phyloP scores from a whole-genome alignment of 2,113 vertebrate genomes.

The Megalops atlanticus region DNA sequence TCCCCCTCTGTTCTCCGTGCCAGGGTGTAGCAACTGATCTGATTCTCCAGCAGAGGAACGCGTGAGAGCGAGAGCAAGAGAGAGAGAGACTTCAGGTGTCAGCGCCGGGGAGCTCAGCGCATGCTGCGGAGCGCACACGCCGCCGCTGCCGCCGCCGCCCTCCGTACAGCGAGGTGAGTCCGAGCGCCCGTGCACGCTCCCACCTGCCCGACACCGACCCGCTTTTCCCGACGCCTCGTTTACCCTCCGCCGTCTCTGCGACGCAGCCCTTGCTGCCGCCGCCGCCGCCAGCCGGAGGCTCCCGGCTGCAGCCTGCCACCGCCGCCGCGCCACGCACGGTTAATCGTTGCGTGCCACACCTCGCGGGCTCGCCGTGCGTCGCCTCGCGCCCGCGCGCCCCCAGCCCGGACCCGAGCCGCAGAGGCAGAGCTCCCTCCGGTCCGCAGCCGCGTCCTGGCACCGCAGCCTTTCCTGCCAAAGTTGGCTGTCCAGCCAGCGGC shows the following conservation, averaged over 20 bases:
- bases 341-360: background rate
- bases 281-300: background rate
- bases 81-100: constrained; percentile 19
- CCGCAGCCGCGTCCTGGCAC: background rate
- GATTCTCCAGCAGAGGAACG: constrained; percentile 10
- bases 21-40: constrained; percentile 52
- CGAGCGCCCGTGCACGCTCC: background rate
- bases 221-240: background rate
- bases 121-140: background rate
- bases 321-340: background rate
- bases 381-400: background rate
- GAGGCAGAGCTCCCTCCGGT: background rate
- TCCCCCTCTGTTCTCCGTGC: constrained; percentile 52
- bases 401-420: background rate
- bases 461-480: background rate
- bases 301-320: background rate
- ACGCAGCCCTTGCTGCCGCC: background rate
- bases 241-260: background rate
- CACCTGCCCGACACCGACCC: background rate
- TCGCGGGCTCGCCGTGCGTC: background rate
- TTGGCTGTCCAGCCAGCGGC: background rate
- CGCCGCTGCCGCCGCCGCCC: background rate
- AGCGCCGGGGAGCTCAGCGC: background rate
- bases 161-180: constrained; percentile 15
- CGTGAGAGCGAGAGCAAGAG: background rate